Percentiles rank a stretch among this genome's conserved stretches.
Conservation (phyloP, 23 tunicate genomes). For the Clavelina lepadiformis region DNA sequence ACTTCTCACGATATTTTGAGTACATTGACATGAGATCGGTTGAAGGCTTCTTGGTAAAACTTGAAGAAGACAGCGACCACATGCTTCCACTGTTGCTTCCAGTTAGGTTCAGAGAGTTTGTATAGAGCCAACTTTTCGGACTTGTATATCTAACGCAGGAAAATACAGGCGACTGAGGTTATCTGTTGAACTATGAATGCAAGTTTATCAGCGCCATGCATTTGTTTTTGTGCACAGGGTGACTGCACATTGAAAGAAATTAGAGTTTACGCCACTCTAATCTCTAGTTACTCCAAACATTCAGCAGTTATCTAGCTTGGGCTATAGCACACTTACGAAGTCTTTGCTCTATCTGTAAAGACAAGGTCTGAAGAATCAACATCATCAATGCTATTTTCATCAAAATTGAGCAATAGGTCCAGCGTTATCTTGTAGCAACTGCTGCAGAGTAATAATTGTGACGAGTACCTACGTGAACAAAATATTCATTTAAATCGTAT, state of each 20-base stretch:
- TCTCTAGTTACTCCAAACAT: no score
- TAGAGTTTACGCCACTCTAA: background rate
- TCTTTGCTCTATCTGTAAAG: no score
- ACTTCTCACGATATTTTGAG: constrained; percentile 15
- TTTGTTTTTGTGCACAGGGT: no score
- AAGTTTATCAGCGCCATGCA: no score
- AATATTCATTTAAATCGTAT: no score
- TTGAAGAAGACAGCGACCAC: constrained; percentile 12
- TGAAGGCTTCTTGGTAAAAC: constrained; percentile 1
- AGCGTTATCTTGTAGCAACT: constrained; percentile 44
- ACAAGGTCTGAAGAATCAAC: background rate
- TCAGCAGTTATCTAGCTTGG: no score
- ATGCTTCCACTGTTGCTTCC: constrained; percentile 24
- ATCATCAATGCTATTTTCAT: background rate
- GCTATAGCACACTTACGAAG: no score
- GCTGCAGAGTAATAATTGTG: constrained; percentile 31
- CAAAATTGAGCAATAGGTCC: constrained; percentile 20
- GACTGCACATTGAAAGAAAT: no score
- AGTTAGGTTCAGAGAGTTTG: constrained; percentile 2
- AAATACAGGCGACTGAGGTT: no score
- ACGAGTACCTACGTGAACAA: no score
- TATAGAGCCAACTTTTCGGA: constrained; percentile 24
- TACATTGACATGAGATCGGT: constrained; percentile 19
- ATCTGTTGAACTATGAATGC: no score
- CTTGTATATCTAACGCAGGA: constrained; percentile 21